Evolutionary conservation across 2,797 vertebrate species (phyloP), one percentile per base, ranked within the genome.

Genomic region (Onychomys leucogaster): DNA sequence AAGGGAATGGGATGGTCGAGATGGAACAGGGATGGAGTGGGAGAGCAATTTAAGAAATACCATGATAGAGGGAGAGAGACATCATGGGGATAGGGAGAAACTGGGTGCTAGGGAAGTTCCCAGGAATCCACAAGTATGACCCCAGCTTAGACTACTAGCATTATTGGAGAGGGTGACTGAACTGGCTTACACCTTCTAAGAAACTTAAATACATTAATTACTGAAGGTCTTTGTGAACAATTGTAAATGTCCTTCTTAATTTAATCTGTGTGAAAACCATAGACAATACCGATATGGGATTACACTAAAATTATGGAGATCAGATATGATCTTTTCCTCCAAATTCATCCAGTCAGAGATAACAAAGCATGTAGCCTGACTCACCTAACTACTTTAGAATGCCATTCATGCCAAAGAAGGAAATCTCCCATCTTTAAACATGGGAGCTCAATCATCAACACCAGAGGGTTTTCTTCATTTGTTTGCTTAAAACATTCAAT

Each of bases 321-420:
- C 25, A 94, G 43, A 94, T 25, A 63, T 67, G 43, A 91, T 19
- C 5, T 65, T 86, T 57, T 23, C 2, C 16, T 21, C 11, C 11
- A 89, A 57, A 94, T 84, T 95, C 63, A 94, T 89, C 37, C 80
- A 92, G 37, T 63, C 49, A 91, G 34, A 93, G 86, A 86, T 67
- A 57, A 82, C 34, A 92, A 83, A 88, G 75, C 63, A 69, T 11
- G 73, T 5, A 89, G 57, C 8, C n/a, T 37, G 94, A 95, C 69
- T 73, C 6, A 63, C 55, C 37, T 43, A 88, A 63, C 37, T 83
- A 23, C 37, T 85, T 65, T 65, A 77, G 76, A 13, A 89, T 87
- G 8, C n/a, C 34, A 55, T 63, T 94, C 49, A 75, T 63, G 55
- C 8, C 73, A 93, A 43, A 0, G 19, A 88, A 92, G 82, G 37